Evolutionary conservation across 2,113 vertebrate genomes (phyloP).

Genomic region (Gorsachius goisagi): DNA sequence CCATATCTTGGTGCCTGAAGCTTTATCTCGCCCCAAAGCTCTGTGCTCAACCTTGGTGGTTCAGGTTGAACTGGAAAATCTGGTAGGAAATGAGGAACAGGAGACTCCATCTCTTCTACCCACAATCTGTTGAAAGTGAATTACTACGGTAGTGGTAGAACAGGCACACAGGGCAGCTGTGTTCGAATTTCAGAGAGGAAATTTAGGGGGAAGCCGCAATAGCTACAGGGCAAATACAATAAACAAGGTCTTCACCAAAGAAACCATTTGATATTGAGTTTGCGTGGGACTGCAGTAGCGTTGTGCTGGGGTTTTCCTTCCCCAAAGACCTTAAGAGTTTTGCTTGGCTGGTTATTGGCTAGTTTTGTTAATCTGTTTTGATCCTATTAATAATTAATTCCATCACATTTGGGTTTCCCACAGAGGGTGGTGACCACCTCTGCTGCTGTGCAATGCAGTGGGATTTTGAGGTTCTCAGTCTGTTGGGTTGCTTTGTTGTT

Average conservation of each 20-base stretch:
- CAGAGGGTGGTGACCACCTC: not conserved
- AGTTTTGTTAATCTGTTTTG: not conserved
- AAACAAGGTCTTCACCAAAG: not conserved
- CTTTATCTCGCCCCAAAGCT: not conserved
- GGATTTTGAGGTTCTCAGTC: not conserved
- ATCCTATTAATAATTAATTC: slow-evolving; percentile 18
- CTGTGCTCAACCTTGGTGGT: not conserved
- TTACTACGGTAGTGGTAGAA: not conserved
- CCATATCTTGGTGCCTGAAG: not conserved
- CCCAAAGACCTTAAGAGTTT: not conserved
- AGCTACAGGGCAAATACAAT: not conserved
- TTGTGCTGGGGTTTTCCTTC: not conserved
- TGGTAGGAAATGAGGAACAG: not conserved
- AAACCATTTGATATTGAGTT: not conserved
- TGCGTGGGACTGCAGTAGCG: not conserved
- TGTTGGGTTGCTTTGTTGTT: not conserved
- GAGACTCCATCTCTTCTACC: not conserved
- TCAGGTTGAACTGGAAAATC: not conserved
- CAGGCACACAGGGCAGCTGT: not conserved
- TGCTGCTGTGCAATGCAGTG: not conserved
- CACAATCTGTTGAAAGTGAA: not conserved
- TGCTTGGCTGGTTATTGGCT: not conserved
- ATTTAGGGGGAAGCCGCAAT: not conserved
- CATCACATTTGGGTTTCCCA: not conserved
- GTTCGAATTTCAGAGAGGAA: not conserved